These are phyloP conservation scores for Diabrotica balteata DNA, from an alignment of 2,888 invertebrate genomes.

Conservation along the genomic window DNA sequence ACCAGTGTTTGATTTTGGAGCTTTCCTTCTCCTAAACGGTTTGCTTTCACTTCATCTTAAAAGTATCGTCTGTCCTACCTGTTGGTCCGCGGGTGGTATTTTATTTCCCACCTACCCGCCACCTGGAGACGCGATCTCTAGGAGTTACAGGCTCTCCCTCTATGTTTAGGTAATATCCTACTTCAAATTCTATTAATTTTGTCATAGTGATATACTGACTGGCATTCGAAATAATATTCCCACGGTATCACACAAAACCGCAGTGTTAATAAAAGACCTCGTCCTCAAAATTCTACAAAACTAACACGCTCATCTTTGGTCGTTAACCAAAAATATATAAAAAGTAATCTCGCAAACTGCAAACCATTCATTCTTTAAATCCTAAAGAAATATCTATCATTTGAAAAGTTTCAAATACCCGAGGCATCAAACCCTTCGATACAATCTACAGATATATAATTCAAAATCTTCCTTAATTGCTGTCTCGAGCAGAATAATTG, in stretches of 20 bases:
- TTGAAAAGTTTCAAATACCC: slow-evolving; percentile 15
- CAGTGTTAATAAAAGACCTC: not conserved
- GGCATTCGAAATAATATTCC: not conserved
- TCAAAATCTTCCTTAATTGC: slow-evolving; percentile 15
- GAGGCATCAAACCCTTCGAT: slow-evolving; percentile 20
- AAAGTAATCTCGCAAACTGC: slow-evolving; percentile 12
- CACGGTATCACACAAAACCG: not conserved
- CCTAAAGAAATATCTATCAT: slow-evolving; percentile 22
- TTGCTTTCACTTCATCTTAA: no score
- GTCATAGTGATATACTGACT: no score
- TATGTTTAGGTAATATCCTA: no score
- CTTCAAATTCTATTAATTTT: no score
- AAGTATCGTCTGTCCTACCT: no score
- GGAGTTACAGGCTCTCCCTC: no score
- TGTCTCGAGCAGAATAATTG: slow-evolving; percentile 21
- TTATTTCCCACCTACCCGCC: no score
- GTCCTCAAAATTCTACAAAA: slow-evolving; percentile 10
- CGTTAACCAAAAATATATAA: slow-evolving; percentile 17
- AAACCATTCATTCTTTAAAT: slow-evolving; percentile 20
- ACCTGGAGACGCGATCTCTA: no score
- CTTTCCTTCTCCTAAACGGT: no score
- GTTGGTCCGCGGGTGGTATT: no score
- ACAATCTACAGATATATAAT: slow-evolving; percentile 17
- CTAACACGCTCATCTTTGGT: slow-evolving; percentile 17
- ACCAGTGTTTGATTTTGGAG: no score